phyloP scores from a whole-genome alignment of 2,797 vertebrate species.

The Megalops cyprinoides region DNA sequence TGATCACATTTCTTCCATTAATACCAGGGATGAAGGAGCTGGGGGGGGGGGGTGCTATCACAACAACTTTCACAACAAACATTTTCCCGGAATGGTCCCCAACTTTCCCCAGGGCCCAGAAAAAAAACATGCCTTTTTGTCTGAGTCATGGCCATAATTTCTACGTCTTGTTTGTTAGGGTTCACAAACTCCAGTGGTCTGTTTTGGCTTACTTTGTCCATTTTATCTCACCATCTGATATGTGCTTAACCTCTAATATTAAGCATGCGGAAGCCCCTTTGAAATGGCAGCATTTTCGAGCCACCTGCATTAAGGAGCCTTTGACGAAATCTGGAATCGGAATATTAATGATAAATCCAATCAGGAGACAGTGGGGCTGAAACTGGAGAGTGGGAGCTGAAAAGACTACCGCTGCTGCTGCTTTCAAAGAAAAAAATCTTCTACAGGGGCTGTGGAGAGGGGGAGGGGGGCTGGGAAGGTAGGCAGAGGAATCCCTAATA shows the following conservation, averaged over 20 bases:
- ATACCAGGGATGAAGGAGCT: background rate
- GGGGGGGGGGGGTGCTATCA: background rate
- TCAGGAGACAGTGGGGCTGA: background rate
- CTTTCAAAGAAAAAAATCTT: conserved; percentile 7
- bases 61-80: background rate
- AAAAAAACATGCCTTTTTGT: background rate
- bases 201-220: conserved; percentile 5
- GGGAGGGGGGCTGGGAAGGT: conserved; percentile 3
- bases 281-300: background rate
- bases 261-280: conserved; percentile 5
- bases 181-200: conserved; percentile 5
- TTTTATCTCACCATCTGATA: background rate
- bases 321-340: background rate
- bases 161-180: conserved; percentile 7
- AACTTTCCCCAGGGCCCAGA: background rate
- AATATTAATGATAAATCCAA: conserved; percentile 3
- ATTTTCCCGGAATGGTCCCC: background rate
- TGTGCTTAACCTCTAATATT: background rate
- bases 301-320: background rate
- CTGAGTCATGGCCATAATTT: conserved; percentile 1
- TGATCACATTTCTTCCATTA: background rate
- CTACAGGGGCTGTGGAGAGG: conserved; percentile 50
- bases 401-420: conserved; percentile 3
- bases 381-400: background rate
- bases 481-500: conserved; percentile 40